A percentile compares a stretch with the other conserved stretches of the same genome.
Evolutionary conservation across 2,797 vertebrate genomes (phyloP).

Genomic region (Mycteria americana): DNA sequence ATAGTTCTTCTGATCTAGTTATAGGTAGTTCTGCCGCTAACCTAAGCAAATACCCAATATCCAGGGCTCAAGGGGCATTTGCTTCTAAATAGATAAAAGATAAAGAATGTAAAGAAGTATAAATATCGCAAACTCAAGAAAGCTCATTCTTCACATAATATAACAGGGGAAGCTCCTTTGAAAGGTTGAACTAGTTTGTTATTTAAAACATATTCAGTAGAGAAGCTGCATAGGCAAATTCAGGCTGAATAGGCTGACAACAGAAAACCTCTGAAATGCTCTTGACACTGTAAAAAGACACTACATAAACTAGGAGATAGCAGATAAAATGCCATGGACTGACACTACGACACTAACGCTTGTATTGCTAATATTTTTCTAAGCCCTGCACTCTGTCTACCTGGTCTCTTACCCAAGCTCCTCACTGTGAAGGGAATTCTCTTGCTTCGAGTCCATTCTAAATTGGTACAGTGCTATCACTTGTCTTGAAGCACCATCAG

Average conservation of each 20-base stretch:
- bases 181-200: conserved; percentile 1
- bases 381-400: not conserved
- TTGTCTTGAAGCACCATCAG: not conserved
- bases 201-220: conserved; percentile 14
- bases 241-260: not conserved
- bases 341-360: not conserved
- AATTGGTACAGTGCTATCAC: not conserved
- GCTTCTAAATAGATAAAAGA: not conserved
- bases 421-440: not conserved
- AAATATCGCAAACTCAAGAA: not conserved
- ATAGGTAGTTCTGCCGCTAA: not conserved
- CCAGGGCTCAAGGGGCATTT: not conserved
- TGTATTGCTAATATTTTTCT: not conserved
- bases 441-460: not conserved
- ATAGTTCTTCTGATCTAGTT: not conserved
- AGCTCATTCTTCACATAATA: not conserved
- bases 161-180: not conserved
- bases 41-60: not conserved
- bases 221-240: not conserved
- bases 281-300: not conserved
- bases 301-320: too few species aligned
- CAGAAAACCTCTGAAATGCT: not conserved
- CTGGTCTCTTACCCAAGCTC: not conserved
- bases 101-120: not conserved
- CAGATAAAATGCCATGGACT: not conserved